These are phyloP conservation scores for Drosophila gaucha DNA, from an alignment of 2,888 invertebrate genomes.

Conservation along the genomic window DNA sequence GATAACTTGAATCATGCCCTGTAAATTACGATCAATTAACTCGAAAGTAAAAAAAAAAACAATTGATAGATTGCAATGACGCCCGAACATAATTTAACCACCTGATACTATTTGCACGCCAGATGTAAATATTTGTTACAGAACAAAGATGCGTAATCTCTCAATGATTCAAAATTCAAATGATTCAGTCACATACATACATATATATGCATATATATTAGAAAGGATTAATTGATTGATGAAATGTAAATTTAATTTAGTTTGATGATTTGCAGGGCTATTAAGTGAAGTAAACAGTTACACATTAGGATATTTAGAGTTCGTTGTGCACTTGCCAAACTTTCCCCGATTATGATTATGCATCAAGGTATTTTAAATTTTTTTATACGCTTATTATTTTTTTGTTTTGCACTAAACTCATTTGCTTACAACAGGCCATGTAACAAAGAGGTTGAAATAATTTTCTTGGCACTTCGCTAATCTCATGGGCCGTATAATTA, in stretches of 20 bases:
- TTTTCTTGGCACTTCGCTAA: slow-evolving; percentile 66
- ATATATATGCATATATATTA: no score
- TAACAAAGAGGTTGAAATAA: slow-evolving; percentile 59
- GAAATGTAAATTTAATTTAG: background rate
- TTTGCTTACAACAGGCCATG: slow-evolving; percentile 62
- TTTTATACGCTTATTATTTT: slow-evolving; percentile 4
- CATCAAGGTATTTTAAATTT: slow-evolving; percentile 11
- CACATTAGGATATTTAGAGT: slow-evolving; percentile 32
- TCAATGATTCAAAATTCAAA: background rate
- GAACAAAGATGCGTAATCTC: background rate
- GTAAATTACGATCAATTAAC: slow-evolving; percentile 2
- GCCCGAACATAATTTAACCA: background rate
- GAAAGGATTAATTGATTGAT: background rate
- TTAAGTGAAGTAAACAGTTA: background rate
- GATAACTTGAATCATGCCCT: background rate
- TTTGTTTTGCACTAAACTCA: slow-evolving; percentile 46
- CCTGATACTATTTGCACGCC: no score
- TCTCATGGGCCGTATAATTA: slow-evolving; percentile 74
- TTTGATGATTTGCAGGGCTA: background rate
- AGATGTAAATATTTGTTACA: no score
- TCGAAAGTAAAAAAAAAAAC: no score
- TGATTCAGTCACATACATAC: background rate
- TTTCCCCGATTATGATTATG: slow-evolving; percentile 35
- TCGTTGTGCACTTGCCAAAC: slow-evolving; percentile 15
- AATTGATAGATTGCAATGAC: no score